A percentile compares a stretch with the other conserved stretches of the same genome.
Evolutionary conservation across 2,113 vertebrate species (phyloP).

Genomic region (Atrichornis clamosus): DNA sequence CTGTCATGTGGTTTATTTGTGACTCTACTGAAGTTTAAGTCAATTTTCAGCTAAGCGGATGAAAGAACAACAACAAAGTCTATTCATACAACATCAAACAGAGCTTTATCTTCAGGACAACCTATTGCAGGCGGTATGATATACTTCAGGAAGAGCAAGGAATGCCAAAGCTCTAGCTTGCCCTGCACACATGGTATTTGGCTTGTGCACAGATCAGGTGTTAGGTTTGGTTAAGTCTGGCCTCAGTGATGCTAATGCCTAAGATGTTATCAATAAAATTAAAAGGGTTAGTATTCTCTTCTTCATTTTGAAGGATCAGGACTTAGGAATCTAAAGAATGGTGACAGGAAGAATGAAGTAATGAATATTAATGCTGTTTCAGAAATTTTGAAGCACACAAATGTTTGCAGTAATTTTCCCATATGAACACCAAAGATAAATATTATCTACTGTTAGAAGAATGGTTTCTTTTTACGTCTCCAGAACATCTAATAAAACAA

Average conservation of each 20-base stretch:
- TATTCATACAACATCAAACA: neutral
- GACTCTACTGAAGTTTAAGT: neutral
- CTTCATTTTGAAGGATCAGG: neutral
- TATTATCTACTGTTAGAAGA: neutral
- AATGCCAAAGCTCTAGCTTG: neutral
- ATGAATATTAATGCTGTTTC: neutral
- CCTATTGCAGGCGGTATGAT: neutral
- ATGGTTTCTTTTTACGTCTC: neutral
- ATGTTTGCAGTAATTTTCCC: neutral
- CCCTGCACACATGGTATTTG: neutral
- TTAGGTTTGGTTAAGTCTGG: neutral
- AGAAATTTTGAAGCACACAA: neutral
- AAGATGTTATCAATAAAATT: neutral
- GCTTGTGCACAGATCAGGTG: neutral
- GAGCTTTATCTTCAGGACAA: neutral
- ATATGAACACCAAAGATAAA: neutral
- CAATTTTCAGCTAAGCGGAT: constrained; percentile 17
- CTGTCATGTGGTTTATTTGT: neutral
- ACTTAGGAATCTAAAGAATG: neutral
- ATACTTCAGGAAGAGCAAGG: neutral
- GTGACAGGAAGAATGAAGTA: neutral
- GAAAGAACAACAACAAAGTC: neutral
- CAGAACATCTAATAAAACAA: neutral
- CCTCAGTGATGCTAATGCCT: neutral
- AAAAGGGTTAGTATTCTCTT: neutral